Conservation (phyloP, 2,113 vertebrate genomes). For the Mesoclemmys tuberculata region DNA sequence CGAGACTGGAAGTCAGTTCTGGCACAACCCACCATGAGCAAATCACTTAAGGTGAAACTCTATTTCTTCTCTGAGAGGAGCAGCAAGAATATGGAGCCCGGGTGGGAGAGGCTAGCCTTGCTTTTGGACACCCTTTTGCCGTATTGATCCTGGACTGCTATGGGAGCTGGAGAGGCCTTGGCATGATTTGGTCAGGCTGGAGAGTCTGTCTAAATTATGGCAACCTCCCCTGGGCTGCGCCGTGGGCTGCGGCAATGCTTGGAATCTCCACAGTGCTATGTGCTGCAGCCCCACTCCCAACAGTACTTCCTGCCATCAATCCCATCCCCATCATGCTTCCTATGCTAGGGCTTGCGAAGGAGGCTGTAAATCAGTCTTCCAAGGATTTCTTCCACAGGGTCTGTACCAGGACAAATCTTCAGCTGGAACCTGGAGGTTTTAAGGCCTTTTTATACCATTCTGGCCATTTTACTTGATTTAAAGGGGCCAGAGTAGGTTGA, state of each 20-base stretch:
- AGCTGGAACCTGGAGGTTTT: accelerated
- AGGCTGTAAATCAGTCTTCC: too few species aligned
- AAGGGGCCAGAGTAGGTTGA: background rate
- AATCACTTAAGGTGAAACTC: constrained; percentile 1
- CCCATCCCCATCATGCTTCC: background rate
- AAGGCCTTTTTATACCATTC: background rate
- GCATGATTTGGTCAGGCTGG: too few species aligned
- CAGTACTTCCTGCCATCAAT: background rate
- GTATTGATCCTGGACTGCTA: constrained; percentile 40
- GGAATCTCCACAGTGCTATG: background rate
- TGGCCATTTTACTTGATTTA: background rate
- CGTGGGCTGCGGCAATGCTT: background rate
- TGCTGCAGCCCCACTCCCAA: background rate
- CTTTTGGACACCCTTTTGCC: constrained; percentile 7
- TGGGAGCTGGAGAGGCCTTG: background rate
- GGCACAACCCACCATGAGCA: background rate
- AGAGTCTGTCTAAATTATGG: constrained; percentile 11
- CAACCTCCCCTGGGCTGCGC: background rate
- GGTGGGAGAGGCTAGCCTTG: background rate
- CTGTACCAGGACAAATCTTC: background rate
- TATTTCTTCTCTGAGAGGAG: background rate
- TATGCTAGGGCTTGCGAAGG: background rate
- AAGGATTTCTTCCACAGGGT: background rate
- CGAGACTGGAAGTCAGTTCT: background rate
- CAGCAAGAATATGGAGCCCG: background rate